Percentiles rank a stretch among this genome's conserved stretches.
phyloP scores from a whole-genome alignment of 2,113 vertebrate genomes.

The Oxyura jamaicensis region DNA sequence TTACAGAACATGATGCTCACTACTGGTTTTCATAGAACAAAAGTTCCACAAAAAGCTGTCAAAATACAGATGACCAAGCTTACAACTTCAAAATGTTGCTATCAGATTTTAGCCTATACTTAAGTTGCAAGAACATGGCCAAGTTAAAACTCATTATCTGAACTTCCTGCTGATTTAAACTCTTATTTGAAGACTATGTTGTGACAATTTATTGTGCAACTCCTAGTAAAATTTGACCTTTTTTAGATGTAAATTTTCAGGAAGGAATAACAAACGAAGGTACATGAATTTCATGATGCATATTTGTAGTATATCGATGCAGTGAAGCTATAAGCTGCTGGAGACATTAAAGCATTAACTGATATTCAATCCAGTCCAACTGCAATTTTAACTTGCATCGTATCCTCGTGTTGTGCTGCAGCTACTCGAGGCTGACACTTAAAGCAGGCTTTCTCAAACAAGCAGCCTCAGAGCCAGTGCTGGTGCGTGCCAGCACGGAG shows the following conservation, averaged over 20 bases:
- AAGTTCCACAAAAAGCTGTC: not conserved
- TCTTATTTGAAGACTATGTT: not conserved
- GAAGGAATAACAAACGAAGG: not conserved
- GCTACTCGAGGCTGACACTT: too few relatives aligned
- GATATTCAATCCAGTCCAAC: not conserved
- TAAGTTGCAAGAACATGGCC: not conserved
- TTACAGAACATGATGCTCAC: not conserved
- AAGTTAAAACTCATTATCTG: not conserved
- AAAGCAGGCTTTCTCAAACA: not conserved
- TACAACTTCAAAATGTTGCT: not conserved
- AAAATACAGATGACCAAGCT: not conserved
- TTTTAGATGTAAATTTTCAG: not conserved
- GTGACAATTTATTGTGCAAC: not conserved
- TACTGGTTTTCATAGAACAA: not conserved
- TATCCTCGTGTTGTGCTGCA: not conserved
- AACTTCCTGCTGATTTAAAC: not conserved
- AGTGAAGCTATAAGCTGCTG: too few relatives aligned
- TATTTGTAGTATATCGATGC: accelerated
- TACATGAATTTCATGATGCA: not conserved
- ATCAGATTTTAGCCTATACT: not conserved
- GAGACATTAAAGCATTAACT: not conserved
- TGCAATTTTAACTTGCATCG: not conserved
- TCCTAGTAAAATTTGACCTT: not conserved
- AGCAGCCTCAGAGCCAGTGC: not conserved
- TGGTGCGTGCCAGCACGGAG: not conserved